phyloP scores from a whole-genome alignment of 1,140 invertebrate genomes.

The Matsumurasca onukii region DNA sequence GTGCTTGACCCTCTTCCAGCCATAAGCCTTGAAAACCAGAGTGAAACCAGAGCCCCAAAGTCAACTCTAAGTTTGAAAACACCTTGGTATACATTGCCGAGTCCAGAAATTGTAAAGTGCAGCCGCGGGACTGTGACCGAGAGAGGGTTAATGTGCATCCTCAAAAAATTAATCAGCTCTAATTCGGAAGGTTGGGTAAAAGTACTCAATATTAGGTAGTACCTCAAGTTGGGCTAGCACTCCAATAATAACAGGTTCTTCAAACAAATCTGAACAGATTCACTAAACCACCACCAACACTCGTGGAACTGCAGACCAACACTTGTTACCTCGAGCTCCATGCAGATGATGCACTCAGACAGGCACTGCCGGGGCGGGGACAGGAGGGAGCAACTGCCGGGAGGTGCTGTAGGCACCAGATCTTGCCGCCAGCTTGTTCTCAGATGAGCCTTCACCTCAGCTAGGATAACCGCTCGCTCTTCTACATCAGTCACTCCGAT shows the following conservation, averaged over 20 bases:
- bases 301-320: slow-evolving; percentile 19
- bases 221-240: not conserved
- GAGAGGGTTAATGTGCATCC: not conserved
- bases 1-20: too few species aligned
- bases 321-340: slow-evolving; percentile 57
- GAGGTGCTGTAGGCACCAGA: slow-evolving; percentile 40
- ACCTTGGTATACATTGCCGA: too few species aligned
- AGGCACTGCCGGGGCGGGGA: slow-evolving; percentile 31
- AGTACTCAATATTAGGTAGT: not conserved
- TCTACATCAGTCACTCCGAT: slow-evolving; percentile 56
- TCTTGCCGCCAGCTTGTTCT: slow-evolving; percentile 28
- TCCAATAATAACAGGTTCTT: not conserved
- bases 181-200: not conserved
- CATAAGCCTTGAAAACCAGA: too few species aligned
- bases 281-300: not conserved
- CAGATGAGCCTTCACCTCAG: slow-evolving; percentile 59
- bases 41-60: too few species aligned
- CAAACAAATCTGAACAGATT: not conserved
- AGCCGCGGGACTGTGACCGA: not conserved
- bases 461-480: slow-evolving; percentile 60
- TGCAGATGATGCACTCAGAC: slow-evolving; percentile 79
- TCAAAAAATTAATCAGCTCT: not conserved
- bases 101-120: too few species aligned
- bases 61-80: too few species aligned
- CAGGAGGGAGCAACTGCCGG: slow-evolving; percentile 35